Base-by-base conservation (phyloP, 1,140 invertebrate species). In the Daktulosphaira vitifoliae region DNA sequence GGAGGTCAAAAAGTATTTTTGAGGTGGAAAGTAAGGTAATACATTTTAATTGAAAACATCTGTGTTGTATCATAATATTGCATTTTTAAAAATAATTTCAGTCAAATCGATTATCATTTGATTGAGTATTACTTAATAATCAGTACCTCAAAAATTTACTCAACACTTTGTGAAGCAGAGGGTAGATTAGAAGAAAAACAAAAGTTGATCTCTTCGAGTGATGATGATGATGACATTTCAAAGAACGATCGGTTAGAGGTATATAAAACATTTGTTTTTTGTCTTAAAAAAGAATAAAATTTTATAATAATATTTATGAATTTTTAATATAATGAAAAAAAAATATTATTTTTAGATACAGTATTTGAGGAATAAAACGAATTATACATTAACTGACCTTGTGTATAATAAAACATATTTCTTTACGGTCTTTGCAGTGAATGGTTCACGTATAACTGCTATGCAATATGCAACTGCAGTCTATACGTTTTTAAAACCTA, bases 361-460 rank as follows among this genome's bases (percentile, higher is more conserved):
- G 5, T 81, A 81, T 68, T 76, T 81, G 13, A 78, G 78, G 3
- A 73, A 74, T 9, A 77, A 77, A 66, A 81, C 78, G 2, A 78
- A 80, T 68, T 80, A 80, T 72, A 76, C 79, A 0, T 73, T 82
- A 20, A 76, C 77, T 70, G 77, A 81, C 67, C 68, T 82, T 54
- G 75, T 78, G 67, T 75, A 78, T 13, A 77, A 75, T 53, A 76
- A 74, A 66, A 68, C 72, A 7, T 79, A 79, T 65, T 77, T 76
- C 68, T 75, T 78, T 51, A 75, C 76, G 68, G 66, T 79, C 15
- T 79, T 78, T 66, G 73, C 76, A 1, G 71, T 75, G 22, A 75
- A 78, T 64, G 73, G 4, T 74, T 75, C 54, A 72, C 74, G 2
- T 75, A 76, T 64, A 74, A 6, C 29, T 6, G 73, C 29, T 70